A percentile compares a stretch with the other conserved stretches of the same genome.
phyloP scores from a whole-genome alignment of 2,888 invertebrate genomes.

The Ypsolopha sequella region DNA sequence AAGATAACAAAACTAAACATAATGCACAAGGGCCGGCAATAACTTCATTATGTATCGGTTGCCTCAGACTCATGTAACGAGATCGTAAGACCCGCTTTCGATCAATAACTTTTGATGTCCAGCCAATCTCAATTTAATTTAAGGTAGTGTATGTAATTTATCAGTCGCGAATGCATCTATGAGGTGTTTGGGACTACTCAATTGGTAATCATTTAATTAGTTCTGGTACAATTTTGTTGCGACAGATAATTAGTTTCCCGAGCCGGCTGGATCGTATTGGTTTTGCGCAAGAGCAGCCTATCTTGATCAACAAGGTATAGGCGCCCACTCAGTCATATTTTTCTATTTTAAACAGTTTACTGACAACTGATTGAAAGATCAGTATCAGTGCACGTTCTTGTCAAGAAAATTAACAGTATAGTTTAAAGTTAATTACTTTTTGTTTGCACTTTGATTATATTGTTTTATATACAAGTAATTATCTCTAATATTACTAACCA shows the following conservation, averaged over 20 bases:
- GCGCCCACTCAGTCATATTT: conserved; percentile 10
- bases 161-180: not conserved
- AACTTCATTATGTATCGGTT: not conserved
- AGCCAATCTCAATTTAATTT: not conserved
- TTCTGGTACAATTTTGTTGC: conserved; percentile 1
- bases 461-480: not conserved
- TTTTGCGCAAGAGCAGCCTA: conserved; percentile 1
- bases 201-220: conserved; percentile 5
- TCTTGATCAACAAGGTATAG: conserved; percentile 8
- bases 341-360: conserved; percentile 14
- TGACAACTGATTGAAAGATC: conserved; percentile 41
- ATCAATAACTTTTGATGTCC: not conserved
- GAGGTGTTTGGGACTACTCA: not conserved
- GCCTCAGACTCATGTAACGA: not conserved
- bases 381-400: conserved; percentile 20
- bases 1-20: not conserved
- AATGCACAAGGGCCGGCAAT: not conserved
- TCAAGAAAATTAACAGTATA: conserved; percentile 23
- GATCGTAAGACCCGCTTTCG: not conserved
- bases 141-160: not conserved
- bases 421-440: conserved; percentile 27
- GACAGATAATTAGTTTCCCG: conserved; percentile 2
- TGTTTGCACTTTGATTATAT: conserved; percentile 1
- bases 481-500: not conserved
- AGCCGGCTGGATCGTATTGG: not conserved